Evolutionary conservation across 2,113 vertebrate species (phyloP).

Genomic region (Oxygymnocypris stewartii): DNA sequence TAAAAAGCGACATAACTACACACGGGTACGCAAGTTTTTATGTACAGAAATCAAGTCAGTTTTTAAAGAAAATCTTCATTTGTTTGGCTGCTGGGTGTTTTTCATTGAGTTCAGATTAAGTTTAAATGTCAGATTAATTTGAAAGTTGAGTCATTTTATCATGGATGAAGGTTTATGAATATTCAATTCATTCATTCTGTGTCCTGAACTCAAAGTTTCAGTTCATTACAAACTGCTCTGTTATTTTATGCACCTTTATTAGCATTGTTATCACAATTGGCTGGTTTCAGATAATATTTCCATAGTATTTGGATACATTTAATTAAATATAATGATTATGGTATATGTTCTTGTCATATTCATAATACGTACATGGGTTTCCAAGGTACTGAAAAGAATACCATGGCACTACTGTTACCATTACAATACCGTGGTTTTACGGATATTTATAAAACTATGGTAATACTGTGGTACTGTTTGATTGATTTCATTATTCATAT

Average conservation of each 20-base stretch:
- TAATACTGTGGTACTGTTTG: background rate
- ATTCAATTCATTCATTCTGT: background rate
- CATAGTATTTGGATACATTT: background rate
- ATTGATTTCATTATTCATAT: background rate
- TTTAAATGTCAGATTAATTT: background rate
- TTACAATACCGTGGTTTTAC: background rate
- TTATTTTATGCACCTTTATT: background rate
- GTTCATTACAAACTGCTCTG: background rate
- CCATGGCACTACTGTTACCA: background rate
- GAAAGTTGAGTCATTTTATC: background rate
- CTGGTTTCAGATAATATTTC: background rate
- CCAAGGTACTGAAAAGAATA: background rate
- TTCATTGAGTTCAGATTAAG: constrained; percentile 6
- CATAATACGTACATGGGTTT: background rate
- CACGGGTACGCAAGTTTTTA: background rate
- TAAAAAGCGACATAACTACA: background rate
- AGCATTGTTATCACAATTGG: background rate
- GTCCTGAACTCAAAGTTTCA: background rate
- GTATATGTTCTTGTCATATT: background rate
- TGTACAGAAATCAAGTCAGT: background rate
- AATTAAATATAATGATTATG: background rate
- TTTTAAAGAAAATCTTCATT: background rate
- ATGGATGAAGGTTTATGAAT: background rate
- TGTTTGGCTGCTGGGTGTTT: constrained; percentile 16
- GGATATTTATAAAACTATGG: background rate